These are phyloP conservation scores for Athalia cordata DNA, from an alignment of 2,888 invertebrate species.

Conservation along the genomic window DNA sequence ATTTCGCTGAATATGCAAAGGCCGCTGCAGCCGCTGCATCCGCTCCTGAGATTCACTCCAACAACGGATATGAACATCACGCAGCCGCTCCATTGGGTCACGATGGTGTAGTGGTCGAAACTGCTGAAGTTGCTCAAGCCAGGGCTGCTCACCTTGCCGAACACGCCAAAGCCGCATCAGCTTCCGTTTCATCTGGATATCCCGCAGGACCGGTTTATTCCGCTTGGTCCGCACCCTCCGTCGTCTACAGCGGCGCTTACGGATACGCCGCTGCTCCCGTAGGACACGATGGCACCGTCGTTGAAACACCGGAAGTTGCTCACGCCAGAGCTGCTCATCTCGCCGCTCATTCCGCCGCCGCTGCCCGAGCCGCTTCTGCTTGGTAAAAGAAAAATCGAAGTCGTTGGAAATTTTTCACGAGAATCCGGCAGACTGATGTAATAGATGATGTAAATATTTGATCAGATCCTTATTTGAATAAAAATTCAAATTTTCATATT, in stretches of 20 bases:
- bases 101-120: constrained; percentile 44
- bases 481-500: not conserved
- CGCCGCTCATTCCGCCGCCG: constrained; percentile 46
- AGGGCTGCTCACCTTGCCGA: constrained; percentile 46
- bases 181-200: constrained; percentile 15
- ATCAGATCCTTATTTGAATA: not conserved
- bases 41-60: not conserved
- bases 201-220: not conserved
- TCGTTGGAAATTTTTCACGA: not conserved
- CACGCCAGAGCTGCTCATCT: constrained; percentile 46
- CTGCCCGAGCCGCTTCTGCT: constrained; percentile 41
- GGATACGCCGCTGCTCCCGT: constrained; percentile 47
- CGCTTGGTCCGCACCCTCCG: constrained; percentile 27
- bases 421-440: constrained; percentile 24
- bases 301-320: constrained; percentile 45
- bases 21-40: constrained; percentile 31
- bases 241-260: constrained; percentile 22
- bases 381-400: constrained; percentile 13
- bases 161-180: constrained; percentile 43
- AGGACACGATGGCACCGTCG: constrained; percentile 44
- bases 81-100: constrained; percentile 44
- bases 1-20: constrained; percentile 43
- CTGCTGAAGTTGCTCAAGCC: constrained; percentile 46
- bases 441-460: constrained; percentile 40
- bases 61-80: constrained; percentile 32